Evolutionary conservation across 2,888 invertebrate genomes (phyloP), one percentile per base, ranked within the genome.

Genomic region (Polylopha cassiicola): DNA sequence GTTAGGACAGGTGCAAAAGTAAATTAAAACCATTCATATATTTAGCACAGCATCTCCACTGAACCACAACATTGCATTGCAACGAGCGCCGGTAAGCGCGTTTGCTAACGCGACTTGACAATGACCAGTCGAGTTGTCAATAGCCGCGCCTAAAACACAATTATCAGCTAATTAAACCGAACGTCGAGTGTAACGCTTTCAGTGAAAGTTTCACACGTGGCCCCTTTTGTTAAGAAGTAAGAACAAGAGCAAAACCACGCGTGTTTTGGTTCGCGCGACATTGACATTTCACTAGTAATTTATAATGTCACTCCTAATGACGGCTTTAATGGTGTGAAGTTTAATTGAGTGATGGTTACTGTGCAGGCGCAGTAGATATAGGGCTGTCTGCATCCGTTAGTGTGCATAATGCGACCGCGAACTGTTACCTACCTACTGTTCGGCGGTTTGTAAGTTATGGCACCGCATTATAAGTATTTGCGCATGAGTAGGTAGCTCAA

Each of bases 141-240:
- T 47, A 48, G 51, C 38, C 43, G 46, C 47, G 56, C 61, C 58
- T 59, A 51, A 61, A 65, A 65, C 53, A 55, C 59, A 70, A 71
- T 73, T 65, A 76, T 64, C 64, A 54, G 43, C 56, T 78, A 71
- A 80, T 79, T 75, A 79, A 64, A 61, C 56, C 60, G 57, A 55
- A 14, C 57, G 63, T 59, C 64, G 53, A 61, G 61, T 55, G 62
- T 65, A 69, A 70, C 69, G 56, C 60, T 71, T 51, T 64, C 60
- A 80, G 82, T 80, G 82, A 82, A 84, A 63, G 65, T 73, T 74
- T 71, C 71, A 75, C 71, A 66, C 65, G 52, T 69, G 73, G 48
- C 65, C 73, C 58, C 70, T 73, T 71, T 73, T 59, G 49, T 39
- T 39, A 32, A 38, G 36, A 38, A 46, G 38, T 43, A 33, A 36